Percentiles rank a stretch among this genome's conserved stretches.
Evolutionary conservation across 2,113 vertebrate species (phyloP).

Genomic region (Rhinichthys klamathensis): DNA sequence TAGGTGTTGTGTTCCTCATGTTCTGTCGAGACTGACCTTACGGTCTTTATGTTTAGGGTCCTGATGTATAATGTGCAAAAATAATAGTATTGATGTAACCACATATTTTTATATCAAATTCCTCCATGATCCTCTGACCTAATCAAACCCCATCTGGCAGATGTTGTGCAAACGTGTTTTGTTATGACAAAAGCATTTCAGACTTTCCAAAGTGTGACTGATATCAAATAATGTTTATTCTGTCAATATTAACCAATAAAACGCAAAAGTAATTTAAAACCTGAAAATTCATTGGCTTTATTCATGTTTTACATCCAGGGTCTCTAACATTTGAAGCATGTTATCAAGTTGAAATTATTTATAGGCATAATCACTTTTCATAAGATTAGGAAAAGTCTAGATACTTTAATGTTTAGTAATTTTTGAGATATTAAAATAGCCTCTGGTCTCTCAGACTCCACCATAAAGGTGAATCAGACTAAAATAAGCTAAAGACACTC

Average conservation of each 20-base stretch:
- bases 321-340: neutral
- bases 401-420: neutral
- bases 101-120: neutral
- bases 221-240: neutral
- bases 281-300: neutral
- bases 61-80: neutral
- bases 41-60: neutral
- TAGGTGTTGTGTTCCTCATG: neutral
- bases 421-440: slow-evolving; percentile 9
- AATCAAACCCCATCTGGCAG: too few relatives aligned
- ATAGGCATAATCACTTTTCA: neutral
- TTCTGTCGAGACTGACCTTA: neutral
- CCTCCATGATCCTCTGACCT: neutral
- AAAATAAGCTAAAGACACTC: slow-evolving; percentile 72
- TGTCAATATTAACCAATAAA: neutral
- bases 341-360: neutral
- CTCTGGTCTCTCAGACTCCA: slow-evolving; percentile 72
- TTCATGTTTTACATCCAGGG: neutral
- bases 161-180: too few relatives aligned
- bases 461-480: slow-evolving; percentile 67
- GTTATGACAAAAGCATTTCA: neutral
- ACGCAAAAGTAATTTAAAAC: neutral
- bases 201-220: neutral
- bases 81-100: neutral
- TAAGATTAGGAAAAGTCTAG: neutral